These are phyloP conservation scores for Taxidea taxus DNA, from an alignment of 2,113 vertebrate species.

Conservation along the genomic window DNA sequence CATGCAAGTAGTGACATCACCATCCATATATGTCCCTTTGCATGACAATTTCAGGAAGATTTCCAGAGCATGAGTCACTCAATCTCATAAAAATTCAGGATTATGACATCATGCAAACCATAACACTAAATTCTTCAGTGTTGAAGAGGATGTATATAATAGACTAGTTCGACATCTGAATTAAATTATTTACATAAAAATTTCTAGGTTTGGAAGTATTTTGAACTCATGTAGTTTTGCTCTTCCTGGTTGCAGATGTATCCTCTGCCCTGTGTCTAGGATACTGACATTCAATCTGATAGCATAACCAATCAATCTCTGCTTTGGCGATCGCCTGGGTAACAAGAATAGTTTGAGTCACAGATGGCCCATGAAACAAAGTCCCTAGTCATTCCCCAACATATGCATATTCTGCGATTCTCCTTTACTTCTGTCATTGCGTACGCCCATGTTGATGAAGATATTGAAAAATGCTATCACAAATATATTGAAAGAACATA, in stretches of 20 bases:
- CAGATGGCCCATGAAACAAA: not conserved
- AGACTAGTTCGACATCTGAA: slow-evolving; percentile 50
- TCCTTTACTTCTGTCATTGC: not conserved
- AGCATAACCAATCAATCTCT: slow-evolving; percentile 65
- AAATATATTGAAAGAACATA: not conserved
- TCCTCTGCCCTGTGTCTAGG: slow-evolving; percentile 41
- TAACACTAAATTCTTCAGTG: not conserved
- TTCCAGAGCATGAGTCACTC: not conserved
- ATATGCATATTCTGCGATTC: not conserved
- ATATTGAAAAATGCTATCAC: not conserved
- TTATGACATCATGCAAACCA: not conserved
- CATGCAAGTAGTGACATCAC: not conserved
- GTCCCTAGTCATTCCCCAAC: not conserved
- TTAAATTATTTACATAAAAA: slow-evolving; percentile 38
- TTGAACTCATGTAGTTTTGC: slow-evolving; percentile 14
- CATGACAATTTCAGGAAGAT: slow-evolving; percentile 21
- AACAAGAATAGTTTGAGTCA: slow-evolving; percentile 17
- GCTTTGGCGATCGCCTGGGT: slow-evolving; percentile 43
- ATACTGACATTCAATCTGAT: slow-evolving; percentile 37
- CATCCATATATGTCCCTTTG: not conserved
- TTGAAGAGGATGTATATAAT: not conserved
- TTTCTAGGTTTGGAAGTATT: not conserved
- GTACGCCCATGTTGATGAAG: not conserved
- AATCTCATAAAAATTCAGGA: not conserved
- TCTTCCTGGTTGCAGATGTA: not conserved